Conservation (phyloP, 2,113 vertebrate genomes). For the Camelus bactrianus region DNA sequence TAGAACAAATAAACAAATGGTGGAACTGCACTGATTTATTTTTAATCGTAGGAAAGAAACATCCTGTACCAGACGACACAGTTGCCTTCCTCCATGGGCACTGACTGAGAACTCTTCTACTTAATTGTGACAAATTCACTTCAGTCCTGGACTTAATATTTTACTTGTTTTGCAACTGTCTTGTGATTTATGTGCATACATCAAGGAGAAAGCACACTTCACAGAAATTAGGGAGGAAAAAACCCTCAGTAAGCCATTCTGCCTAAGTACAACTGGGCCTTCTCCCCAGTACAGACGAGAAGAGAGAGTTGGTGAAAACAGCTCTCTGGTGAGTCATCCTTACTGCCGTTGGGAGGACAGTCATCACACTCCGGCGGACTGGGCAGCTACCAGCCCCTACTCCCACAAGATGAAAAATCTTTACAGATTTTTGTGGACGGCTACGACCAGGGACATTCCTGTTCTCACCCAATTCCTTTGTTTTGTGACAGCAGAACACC, state of each 20-base stretch:
- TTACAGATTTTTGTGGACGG: not conserved
- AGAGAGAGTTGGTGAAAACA: conserved; percentile 49
- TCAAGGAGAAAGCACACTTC: conserved; percentile 21
- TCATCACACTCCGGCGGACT: not conserved
- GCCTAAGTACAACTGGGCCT: not conserved
- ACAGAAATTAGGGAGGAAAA: conserved; percentile 50
- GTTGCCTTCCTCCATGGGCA: not conserved
- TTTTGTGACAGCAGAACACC: not conserved
- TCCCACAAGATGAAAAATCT: not conserved
- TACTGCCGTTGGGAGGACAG: not conserved
- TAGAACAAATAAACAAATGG: not conserved
- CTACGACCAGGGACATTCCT: not conserved
- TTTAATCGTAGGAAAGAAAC: conserved; percentile 7
- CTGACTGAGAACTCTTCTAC: not conserved
- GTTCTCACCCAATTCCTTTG: not conserved
- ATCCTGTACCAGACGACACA: not conserved
- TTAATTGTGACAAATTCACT: conserved; percentile 59
- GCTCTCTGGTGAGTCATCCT: conserved; percentile 45
- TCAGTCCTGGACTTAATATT: conserved; percentile 14
- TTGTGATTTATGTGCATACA: not conserved
- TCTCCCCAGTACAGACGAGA: conserved; percentile 3
- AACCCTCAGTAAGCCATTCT: conserved; percentile 7
- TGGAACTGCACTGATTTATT: not conserved
- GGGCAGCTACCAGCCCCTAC: not conserved
- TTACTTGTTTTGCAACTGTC: conserved; percentile 40